Evolutionary conservation across 2,888 invertebrate genomes (phyloP).

Genomic region (Junonia oenone): DNA sequence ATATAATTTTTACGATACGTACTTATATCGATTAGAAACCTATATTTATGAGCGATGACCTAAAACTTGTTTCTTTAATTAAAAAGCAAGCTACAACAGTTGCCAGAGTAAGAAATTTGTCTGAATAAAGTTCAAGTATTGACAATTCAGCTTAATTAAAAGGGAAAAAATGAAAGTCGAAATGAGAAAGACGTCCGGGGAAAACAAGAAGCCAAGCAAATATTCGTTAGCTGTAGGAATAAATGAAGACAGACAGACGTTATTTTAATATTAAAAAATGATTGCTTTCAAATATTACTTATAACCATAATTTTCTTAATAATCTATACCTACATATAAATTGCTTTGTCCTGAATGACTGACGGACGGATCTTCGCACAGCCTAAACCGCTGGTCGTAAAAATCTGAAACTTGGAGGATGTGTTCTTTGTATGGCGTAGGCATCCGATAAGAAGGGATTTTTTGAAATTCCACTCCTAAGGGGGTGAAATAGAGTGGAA

Average conservation of each 20-base stretch:
- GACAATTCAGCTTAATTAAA: conserved; percentile 19
- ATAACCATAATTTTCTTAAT: not conserved
- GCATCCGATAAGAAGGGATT: no score
- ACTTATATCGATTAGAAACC: not conserved
- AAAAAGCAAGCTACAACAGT: not conserved
- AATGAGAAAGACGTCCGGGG: not conserved
- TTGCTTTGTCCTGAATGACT: no score
- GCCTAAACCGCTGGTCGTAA: no score
- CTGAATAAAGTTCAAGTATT: not conserved
- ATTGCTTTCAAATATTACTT: not conserved
- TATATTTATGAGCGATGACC: no score
- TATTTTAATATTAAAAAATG: not conserved
- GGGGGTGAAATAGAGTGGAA: no score
- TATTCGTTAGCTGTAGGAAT: not conserved
- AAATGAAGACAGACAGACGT: not conserved
- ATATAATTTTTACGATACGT: not conserved
- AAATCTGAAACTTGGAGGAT: no score
- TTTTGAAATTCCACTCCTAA: no score
- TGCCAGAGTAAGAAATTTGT: not conserved
- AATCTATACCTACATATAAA: not conserved
- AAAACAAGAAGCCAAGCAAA: not conserved
- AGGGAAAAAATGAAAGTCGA: not conserved
- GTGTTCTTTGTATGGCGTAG: no score
- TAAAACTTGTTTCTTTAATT: not conserved
- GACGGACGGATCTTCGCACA: no score